Percentiles rank a stretch among this genome's conserved stretches.
Conservation (phyloP, 2,797 vertebrate species). For the Sus cebifrons region DNA sequence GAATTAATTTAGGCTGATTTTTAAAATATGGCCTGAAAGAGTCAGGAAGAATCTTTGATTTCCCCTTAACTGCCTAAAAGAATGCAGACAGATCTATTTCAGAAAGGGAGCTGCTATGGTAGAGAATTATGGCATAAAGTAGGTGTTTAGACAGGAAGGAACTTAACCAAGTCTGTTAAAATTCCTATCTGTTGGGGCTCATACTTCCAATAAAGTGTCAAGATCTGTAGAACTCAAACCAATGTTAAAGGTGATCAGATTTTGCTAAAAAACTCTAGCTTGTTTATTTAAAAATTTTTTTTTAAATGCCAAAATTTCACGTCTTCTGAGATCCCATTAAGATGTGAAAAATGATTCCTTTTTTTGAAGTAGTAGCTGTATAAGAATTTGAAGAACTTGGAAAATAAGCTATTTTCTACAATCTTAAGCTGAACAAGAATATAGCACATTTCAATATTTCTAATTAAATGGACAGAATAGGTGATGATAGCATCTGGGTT, state of each 20-base stretch:
- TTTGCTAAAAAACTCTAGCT: background rate
- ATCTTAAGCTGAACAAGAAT: constrained; percentile 76
- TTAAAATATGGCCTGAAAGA: background rate
- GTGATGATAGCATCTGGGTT: constrained; percentile 86
- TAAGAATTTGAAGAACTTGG: constrained; percentile 72
- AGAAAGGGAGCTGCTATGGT: background rate
- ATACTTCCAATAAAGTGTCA: background rate
- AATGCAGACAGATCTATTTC: background rate
- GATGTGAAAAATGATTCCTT: constrained; percentile 60
- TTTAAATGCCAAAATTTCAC: background rate
- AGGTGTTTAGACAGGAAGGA: background rate
- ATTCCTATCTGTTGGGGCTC: background rate
- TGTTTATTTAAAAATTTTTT: constrained; percentile 41
- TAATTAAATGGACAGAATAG: constrained; percentile 89
- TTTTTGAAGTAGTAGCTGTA: constrained; percentile 54
- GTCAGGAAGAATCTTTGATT: background rate
- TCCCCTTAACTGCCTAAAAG: background rate
- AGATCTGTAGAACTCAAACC: background rate
- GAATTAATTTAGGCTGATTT: background rate
- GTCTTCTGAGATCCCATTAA: background rate
- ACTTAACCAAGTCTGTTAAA: background rate
- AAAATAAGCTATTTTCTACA: constrained; percentile 61
- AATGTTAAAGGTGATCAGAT: background rate
- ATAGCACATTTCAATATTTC: constrained; percentile 85
- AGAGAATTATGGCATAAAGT: background rate